Conservation (phyloP, 1,140 invertebrate genomes). For the Helicorthomorpha holstii region DNA sequence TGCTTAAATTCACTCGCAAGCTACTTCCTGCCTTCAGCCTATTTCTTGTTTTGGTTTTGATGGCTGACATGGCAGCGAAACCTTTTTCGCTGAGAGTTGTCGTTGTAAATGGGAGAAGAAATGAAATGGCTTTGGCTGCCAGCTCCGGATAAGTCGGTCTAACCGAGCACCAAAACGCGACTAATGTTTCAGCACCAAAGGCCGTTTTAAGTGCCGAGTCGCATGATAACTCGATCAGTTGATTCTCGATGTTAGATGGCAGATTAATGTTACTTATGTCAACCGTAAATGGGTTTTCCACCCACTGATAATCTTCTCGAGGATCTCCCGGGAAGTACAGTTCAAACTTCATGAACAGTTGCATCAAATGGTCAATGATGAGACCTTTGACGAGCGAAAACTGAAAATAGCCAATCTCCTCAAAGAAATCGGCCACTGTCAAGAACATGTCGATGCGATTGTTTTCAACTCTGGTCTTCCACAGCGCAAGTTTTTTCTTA, state of each 20-base stretch:
- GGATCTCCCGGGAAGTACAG: too few relatives aligned
- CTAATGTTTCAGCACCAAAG: not conserved
- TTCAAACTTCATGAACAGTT: too few relatives aligned
- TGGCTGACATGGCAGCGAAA: not conserved
- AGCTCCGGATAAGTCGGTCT: not conserved
- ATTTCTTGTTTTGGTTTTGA: not conserved
- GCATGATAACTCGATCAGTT: not conserved
- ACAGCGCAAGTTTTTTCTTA: slow-evolving; percentile 7
- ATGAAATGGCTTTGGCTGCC: not conserved
- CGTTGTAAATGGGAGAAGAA: not conserved
- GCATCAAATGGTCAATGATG: too few relatives aligned
- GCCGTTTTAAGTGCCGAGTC: not conserved
- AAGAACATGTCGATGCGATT: too few relatives aligned
- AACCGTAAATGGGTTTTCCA: too few relatives aligned
- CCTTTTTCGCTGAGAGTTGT: not conserved
- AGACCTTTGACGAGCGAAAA: too few relatives aligned
- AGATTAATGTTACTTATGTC: too few relatives aligned
- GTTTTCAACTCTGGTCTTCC: too few relatives aligned
- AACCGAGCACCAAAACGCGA: not conserved
- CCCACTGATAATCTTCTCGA: too few relatives aligned
- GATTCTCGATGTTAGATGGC: too few relatives aligned
- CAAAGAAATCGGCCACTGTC: too few relatives aligned
- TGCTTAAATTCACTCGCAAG: not conserved
- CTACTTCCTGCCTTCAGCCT: not conserved
- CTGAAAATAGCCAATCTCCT: too few relatives aligned